These are phyloP conservation scores for Machimus atricapillus DNA, from an alignment of 2,888 invertebrate genomes.

Conservation along the genomic window DNA sequence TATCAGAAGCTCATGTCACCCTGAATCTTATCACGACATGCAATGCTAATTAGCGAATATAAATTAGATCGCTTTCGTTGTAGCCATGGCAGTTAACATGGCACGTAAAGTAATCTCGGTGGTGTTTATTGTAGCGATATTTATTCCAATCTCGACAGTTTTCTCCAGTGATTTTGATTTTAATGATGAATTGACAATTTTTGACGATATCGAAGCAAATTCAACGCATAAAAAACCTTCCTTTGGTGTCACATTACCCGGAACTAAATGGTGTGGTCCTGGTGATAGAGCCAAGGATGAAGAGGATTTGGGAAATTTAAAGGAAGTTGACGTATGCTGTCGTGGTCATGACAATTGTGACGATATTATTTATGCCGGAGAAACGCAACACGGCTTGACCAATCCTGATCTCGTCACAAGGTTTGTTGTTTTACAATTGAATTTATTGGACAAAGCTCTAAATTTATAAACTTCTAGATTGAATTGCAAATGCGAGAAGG, in stretches of 20 bases:
- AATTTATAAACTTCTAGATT: slow-evolving; percentile 50
- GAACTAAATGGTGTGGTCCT: slow-evolving; percentile 93
- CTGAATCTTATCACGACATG: not conserved
- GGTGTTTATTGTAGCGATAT: not conserved
- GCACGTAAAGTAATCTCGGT: not conserved
- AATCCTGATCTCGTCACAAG: slow-evolving; percentile 60
- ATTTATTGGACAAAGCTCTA: not conserved
- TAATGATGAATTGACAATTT: not conserved
- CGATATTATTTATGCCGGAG: slow-evolving; percentile 56
- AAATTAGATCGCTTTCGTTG: not conserved
- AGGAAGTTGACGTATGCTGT: slow-evolving; percentile 85
- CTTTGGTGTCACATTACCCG: slow-evolving; percentile 63
- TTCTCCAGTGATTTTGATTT: not conserved
- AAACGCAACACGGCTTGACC: slow-evolving; percentile 53
- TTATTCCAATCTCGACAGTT: not conserved
- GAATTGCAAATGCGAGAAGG: slow-evolving; percentile 59
- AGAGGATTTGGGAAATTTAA: slow-evolving; percentile 81
- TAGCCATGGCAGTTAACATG: not conserved
- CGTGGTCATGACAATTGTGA: slow-evolving; percentile 76
- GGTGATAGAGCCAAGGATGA: slow-evolving; percentile 80
- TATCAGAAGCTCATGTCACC: not conserved
- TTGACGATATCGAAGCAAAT: not conserved
- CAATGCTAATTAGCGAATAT: not conserved
- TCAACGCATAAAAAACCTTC: not conserved
- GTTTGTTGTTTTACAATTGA: slow-evolving; percentile 47